Percentiles rank a stretch among this genome's conserved stretches.
Conservation (phyloP, 2,888 invertebrate species). For the Bombyx huttoni region DNA sequence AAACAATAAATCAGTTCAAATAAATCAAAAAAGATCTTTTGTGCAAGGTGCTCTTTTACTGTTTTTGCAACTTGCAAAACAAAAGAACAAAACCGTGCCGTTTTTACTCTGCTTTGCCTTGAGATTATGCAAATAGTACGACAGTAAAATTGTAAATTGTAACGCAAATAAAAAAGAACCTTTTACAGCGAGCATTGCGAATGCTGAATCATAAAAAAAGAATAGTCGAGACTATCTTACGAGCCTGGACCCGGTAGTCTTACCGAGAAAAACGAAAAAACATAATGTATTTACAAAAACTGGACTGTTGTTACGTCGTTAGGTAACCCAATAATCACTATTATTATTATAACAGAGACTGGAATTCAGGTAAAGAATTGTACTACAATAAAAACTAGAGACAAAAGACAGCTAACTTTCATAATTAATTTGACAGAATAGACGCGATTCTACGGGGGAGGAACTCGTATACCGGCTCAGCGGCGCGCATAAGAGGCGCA, state of each 20-base stretch:
- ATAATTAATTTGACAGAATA: slow-evolving; percentile 1
- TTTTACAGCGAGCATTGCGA: slow-evolving; percentile 49
- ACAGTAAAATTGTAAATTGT: slow-evolving; percentile 63
- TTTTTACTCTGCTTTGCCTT: slow-evolving; percentile 58
- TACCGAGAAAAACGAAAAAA: slow-evolving; percentile 36
- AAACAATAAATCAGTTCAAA: slow-evolving; percentile 43
- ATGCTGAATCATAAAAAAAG: slow-evolving; percentile 43
- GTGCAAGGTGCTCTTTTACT: slow-evolving; percentile 45
- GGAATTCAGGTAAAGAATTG: neutral
- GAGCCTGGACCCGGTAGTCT: slow-evolving; percentile 37
- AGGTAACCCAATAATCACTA: slow-evolving; percentile 18
- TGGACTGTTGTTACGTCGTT: slow-evolving; percentile 23
- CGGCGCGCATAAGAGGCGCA: slow-evolving; percentile 35
- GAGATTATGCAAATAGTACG: slow-evolving; percentile 65
- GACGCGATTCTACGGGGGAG: slow-evolving; percentile 71
- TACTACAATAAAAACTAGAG: neutral
- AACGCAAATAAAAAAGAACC: slow-evolving; percentile 45
- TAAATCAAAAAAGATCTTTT: slow-evolving; percentile 61
- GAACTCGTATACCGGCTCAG: slow-evolving; percentile 84
- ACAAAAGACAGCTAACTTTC: neutral
- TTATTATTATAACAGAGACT: slow-evolving; percentile 7
- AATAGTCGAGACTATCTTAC: slow-evolving; percentile 49
- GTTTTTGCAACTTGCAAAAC: slow-evolving; percentile 46
- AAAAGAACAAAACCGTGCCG: slow-evolving; percentile 49
- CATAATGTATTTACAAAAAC: slow-evolving; percentile 17